Conservation (phyloP, 2,888 invertebrate species). For the Drosophila testacea region DNA sequence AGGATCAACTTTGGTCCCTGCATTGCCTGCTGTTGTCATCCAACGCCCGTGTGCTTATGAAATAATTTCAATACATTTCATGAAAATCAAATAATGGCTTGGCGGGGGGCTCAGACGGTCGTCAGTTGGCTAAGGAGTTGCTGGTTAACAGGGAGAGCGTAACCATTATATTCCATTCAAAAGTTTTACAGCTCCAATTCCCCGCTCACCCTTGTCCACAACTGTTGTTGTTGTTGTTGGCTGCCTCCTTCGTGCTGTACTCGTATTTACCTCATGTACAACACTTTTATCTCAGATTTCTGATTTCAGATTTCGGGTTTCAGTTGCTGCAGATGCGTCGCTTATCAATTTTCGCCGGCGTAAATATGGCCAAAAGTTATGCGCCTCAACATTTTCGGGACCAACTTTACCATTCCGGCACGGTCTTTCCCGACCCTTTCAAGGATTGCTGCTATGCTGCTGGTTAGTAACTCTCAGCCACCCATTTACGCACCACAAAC, state of each 20-base stretch:
- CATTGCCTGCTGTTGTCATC: slow-evolving; percentile 19
- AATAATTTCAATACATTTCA: slow-evolving; percentile 55
- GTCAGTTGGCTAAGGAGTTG: slow-evolving; percentile 2
- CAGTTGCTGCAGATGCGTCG: slow-evolving; percentile 44
- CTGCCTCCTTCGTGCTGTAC: neutral
- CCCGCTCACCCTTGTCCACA: neutral
- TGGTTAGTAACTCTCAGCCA: slow-evolving; percentile 3
- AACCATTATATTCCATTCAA: slow-evolving; percentile 49
- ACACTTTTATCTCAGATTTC: slow-evolving; percentile 53
- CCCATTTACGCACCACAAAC: slow-evolving; percentile 3
- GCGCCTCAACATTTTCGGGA: slow-evolving; percentile 50
- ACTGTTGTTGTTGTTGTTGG: slow-evolving; percentile 1
- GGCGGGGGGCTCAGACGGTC: neutral
- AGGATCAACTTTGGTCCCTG: slow-evolving; percentile 27
- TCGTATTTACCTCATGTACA: slow-evolving; percentile 36
- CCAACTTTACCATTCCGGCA: slow-evolving; percentile 28
- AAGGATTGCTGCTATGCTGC: slow-evolving; percentile 8
- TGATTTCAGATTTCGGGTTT: slow-evolving; percentile 13
- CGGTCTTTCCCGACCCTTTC: slow-evolving; percentile 4
- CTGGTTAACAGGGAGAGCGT: slow-evolving; percentile 22
- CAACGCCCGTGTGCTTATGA: slow-evolving; percentile 33
- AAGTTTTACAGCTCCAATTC: slow-evolving; percentile 30
- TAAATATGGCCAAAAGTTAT: slow-evolving; percentile 66
- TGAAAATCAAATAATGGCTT: slow-evolving; percentile 40
- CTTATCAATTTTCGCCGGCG: slow-evolving; percentile 48